A percentile compares a stretch with the other conserved stretches of the same genome.
Evolutionary conservation across 2,797 vertebrate genomes (phyloP).

Genomic region (Periparus ater): DNA sequence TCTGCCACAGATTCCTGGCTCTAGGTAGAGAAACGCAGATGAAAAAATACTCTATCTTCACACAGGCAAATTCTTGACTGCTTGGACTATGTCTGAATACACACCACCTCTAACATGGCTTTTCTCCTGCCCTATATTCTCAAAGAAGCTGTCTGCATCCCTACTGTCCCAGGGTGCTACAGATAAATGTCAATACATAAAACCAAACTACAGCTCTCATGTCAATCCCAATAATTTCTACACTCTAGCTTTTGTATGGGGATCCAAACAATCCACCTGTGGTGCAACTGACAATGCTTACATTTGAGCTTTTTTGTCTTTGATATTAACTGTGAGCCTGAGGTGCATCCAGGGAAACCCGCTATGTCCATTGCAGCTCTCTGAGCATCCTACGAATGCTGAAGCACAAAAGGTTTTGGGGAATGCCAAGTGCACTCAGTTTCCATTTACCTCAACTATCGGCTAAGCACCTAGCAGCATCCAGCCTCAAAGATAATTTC

Average conservation of each 20-base stretch:
- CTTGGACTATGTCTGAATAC: not conserved
- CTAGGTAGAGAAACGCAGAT: not conserved
- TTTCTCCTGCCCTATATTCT: not conserved
- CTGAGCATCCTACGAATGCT: not conserved
- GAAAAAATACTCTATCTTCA: not conserved
- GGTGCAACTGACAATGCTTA: not conserved
- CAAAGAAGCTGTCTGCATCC: not conserved
- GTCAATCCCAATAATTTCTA: not conserved
- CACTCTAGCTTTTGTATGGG: not conserved
- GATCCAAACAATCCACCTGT: not conserved
- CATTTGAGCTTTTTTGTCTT: not conserved
- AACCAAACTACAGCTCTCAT: not conserved
- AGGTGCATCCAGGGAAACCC: not conserved
- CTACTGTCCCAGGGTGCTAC: not conserved
- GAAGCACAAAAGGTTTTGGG: not conserved
- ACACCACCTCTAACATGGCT: not conserved
- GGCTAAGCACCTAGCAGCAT: not conserved
- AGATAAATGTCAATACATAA: not conserved
- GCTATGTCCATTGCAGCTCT: not conserved
- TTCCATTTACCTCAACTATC: not conserved
- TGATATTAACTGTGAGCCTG: not conserved
- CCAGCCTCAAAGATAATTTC: not conserved
- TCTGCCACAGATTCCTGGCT: not conserved
- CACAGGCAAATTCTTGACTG: not conserved
- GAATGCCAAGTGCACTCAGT: not conserved